A percentile compares a stretch with the other conserved stretches of the same genome.
phyloP scores from a whole-genome alignment of 2,888 invertebrate genomes.

The Sylvicola fuscatus region DNA sequence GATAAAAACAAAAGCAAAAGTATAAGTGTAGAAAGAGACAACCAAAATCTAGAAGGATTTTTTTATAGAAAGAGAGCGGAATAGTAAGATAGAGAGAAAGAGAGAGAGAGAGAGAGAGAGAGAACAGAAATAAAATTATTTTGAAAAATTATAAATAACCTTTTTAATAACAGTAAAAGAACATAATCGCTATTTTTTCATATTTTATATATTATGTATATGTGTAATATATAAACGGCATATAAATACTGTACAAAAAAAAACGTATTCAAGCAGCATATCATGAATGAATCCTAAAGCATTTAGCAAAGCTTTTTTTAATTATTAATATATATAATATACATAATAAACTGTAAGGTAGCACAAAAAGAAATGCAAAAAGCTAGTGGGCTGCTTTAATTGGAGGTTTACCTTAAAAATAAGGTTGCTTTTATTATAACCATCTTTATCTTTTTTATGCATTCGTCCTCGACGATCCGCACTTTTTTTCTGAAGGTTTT shows the following conservation, averaged over 20 bases:
- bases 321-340: too few relatives aligned
- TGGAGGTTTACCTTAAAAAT: conserved; percentile 80
- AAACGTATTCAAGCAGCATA: too few relatives aligned
- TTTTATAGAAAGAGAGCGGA: too few relatives aligned
- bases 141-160: conserved; percentile 1
- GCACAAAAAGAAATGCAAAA: too few relatives aligned
- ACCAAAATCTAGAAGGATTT: too few relatives aligned
- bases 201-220: conserved; percentile 1
- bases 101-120: too few relatives aligned
- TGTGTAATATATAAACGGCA: conserved; percentile 1
- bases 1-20: not conserved
- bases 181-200: not conserved
- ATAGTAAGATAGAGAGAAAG: too few relatives aligned
- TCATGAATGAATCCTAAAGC: too few relatives aligned
- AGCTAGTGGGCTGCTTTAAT: not conserved
- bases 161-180: conserved; percentile 1
- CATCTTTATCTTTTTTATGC: conserved; percentile 88
- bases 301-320: too few relatives aligned
- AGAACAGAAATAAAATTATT: not conserved
- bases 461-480: conserved; percentile 93
- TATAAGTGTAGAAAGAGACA: conserved; percentile 1
- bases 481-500: conserved; percentile 98
- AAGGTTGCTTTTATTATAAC: conserved; percentile 92
- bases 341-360: too few relatives aligned
- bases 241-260: not conserved